Percentiles rank a stretch among this genome's conserved stretches.
phyloP scores from a whole-genome alignment of 1,140 invertebrate species.

The Hypothenemus hampei region DNA sequence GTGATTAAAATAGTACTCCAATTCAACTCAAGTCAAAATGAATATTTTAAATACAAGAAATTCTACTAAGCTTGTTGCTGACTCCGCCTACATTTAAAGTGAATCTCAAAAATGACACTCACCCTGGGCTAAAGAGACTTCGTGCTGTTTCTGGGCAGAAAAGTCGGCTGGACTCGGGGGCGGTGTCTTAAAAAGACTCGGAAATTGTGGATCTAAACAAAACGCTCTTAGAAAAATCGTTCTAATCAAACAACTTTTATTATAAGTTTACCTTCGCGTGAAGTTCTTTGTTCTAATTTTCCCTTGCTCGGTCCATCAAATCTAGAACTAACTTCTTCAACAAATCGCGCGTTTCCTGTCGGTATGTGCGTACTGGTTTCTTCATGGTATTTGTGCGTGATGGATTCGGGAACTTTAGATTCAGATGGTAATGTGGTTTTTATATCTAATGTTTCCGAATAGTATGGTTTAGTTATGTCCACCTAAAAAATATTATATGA shows the following conservation, averaged over 20 bases:
- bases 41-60: constrained; percentile 32
- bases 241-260: background rate
- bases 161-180: constrained; percentile 53
- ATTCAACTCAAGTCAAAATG: constrained; percentile 7
- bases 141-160: constrained; percentile 41
- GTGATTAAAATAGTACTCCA: background rate
- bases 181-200: constrained; percentile 50
- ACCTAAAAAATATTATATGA: too few relatives aligned
- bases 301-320: constrained; percentile 42
- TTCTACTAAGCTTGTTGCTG: constrained; percentile 29
- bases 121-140: constrained; percentile 44
- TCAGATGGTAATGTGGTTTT: constrained; percentile 35
- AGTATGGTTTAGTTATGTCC: too few relatives aligned
- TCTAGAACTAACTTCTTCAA: constrained; percentile 46
- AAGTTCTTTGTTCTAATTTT: constrained; percentile 8
- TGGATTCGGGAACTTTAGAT: constrained; percentile 16
- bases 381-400: constrained; percentile 17
- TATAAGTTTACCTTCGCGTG: constrained; percentile 3
- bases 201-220: constrained; percentile 46
- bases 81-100: constrained; percentile 20
- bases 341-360: constrained; percentile 43
- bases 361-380: constrained; percentile 28
- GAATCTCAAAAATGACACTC: constrained; percentile 29
- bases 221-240: background rate
- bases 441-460: constrained; percentile 34